Percentiles rank a stretch among this genome's conserved stretches.
These are phyloP conservation scores for Merops nubicus DNA, from an alignment of 2,113 vertebrate species.

Conservation along the genomic window DNA sequence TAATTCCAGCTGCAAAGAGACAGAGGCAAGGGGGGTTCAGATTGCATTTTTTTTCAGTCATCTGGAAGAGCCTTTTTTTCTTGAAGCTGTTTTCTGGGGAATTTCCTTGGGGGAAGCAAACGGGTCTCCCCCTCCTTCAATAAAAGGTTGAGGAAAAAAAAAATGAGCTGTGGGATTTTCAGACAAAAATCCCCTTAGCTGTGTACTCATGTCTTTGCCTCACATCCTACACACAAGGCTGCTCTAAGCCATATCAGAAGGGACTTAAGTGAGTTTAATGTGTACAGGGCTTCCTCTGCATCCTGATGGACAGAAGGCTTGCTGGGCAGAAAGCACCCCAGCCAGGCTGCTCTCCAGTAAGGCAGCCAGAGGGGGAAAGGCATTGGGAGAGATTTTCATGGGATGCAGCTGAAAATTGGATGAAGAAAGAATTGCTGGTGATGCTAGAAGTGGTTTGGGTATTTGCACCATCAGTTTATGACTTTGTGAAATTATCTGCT, in stretches of 20 bases:
- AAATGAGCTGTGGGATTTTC: background rate
- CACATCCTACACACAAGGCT: background rate
- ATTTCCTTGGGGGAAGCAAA: background rate
- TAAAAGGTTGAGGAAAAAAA: background rate
- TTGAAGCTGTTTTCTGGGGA: background rate
- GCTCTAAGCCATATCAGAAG: background rate
- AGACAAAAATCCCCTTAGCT: background rate
- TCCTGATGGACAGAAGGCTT: background rate
- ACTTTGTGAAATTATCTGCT: background rate
- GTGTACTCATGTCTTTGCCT: background rate
- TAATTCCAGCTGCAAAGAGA: background rate
- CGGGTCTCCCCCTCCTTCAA: background rate
- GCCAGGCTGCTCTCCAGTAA: background rate
- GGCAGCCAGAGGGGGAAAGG: background rate
- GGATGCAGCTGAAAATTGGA: background rate
- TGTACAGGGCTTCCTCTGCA: background rate
- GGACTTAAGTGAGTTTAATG: background rate
- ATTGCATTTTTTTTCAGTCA: background rate
- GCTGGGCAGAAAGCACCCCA: background rate
- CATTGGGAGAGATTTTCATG: background rate
- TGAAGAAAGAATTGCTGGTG: background rate
- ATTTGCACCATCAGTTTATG: rapidly evolving
- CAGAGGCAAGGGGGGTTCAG: background rate
- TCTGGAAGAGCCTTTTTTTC: background rate
- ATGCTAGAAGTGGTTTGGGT: background rate